Evolutionary conservation across 2,113 vertebrate genomes (phyloP), one percentile per base, ranked within the genome.

Genomic region (Delphinapterus leucas): DNA sequence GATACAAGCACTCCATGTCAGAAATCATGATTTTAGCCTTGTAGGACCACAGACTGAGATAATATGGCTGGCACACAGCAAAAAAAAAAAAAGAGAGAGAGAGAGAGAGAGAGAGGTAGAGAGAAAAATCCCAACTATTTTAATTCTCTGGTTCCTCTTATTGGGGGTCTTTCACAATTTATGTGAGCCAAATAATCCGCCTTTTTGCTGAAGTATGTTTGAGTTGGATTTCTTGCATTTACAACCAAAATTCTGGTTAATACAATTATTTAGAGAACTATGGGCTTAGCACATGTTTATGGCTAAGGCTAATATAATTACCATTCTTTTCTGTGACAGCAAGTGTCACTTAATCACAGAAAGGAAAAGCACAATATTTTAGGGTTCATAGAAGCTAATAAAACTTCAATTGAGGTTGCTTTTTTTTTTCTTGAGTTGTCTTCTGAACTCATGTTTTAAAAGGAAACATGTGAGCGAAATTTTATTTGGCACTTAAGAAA

Each of bases 401-500:
- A 82, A 71, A n/a, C 3, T 61, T 95, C 61, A 47, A 81, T 4
- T 38, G 41, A 63, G 10, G 14, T n/a, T 20, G 4, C 25, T 63
- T 73, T 36, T 85, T n/a, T n/a, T n/a, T n/a, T 63, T 7, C 28
- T 85, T 97, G 60, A 86, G 4, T 65, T 70, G 88, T 88, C 21
- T 61, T 86, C 41, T 41, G 53, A 92, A 55, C 7, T 92, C 18
- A 49, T 92, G 28, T 85, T 90, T 86, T 90, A 81, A 95, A 89
- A 96, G 44, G 68, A 84, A 92, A 85, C 9, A 36, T 61, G 8
- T 84, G 74, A 76, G 28, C 3, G 86, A 58, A 88, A 61, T 96
- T 90, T 87, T 92, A 95, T 38, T 92, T 95, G 83, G 74, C 13
- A 49, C 31, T 90, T 95, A 23, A 70, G 53, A 88, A 95, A 85